phyloP scores from a whole-genome alignment of 2,113 vertebrate species.

The Dasyurus viverrinus region DNA sequence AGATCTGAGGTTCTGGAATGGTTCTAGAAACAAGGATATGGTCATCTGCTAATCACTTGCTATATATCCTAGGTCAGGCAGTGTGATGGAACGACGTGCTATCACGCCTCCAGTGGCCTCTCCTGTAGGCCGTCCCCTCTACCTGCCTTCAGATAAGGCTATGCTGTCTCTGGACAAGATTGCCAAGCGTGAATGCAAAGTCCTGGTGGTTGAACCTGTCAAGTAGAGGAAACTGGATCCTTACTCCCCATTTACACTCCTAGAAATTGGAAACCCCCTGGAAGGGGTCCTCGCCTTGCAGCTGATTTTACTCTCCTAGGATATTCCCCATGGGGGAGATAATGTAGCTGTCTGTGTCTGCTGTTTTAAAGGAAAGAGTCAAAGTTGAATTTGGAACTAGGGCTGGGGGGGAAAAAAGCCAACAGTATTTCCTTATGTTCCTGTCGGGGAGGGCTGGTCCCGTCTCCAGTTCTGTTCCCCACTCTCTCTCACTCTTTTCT shows the following conservation, averaged over 20 bases:
- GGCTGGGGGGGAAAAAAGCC: constrained; percentile 35
- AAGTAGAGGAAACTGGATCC: constrained; percentile 70
- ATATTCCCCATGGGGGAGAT: constrained; percentile 40
- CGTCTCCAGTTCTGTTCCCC: constrained; percentile 58
- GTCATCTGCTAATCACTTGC: constrained; percentile 6
- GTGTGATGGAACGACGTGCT: constrained; percentile 94
- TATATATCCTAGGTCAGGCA: constrained; percentile 88
- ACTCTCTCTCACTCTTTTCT: background rate
- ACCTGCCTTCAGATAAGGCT: constrained; percentile 90
- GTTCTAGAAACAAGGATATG: background rate
- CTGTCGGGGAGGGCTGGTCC: constrained; percentile 66
- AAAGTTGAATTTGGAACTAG: constrained; percentile 59
- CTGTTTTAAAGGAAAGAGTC: constrained; percentile 59
- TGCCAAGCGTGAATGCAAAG: constrained; percentile 96
- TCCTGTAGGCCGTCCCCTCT: constrained; percentile 91
- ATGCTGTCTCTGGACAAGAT: constrained; percentile 95
- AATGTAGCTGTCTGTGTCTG: constrained; percentile 64
- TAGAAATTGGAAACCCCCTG: constrained; percentile 12
- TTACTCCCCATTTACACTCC: background rate
- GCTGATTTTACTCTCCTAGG: constrained; percentile 48
- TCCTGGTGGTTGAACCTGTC: constrained; percentile 89
- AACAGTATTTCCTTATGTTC: constrained; percentile 65
- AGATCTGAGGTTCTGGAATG: background rate
- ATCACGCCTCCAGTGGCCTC: constrained; percentile 95
- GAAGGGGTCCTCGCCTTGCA: constrained; percentile 26